Evolutionary conservation across 1,140 invertebrate species (phyloP), one percentile per base, ranked within the genome.

Genomic region (Vanessa atalanta): DNA sequence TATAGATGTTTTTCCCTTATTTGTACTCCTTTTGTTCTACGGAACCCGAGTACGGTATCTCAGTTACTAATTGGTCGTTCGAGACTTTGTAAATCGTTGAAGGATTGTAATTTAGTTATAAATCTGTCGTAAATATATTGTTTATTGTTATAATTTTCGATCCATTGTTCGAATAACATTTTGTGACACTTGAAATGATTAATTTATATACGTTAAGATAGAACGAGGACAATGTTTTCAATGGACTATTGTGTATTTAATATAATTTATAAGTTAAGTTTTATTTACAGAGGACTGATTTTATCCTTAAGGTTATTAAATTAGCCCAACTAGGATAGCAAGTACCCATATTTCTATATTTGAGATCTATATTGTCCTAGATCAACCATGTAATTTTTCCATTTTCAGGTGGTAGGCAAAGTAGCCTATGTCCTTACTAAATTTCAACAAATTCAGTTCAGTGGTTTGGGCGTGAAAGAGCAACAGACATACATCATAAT

Each of bases 1-100:
- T 83, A 85, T 81, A 82, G 79, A 82, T 81, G 77, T 85, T 85
- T 81, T 85, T 85, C 79, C 76, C 76, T 83, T 85, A 81, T 85
- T 83, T 82, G 79, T 82, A 72, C 76, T 79, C 76, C 82, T 79
- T 80, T 85, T 83, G 80, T 85, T 83, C 78, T 74, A 72, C 68
- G 76, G 76, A 85, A 85, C 57, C 76, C 70, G 79, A 81, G 76
- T 70, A 76, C 76, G 79, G 76, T 81, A 73, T 83, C 82, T 85
- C 80, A 73, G 74, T 85, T 85, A 85, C 83, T 85, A 85, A 85
- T 85, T 85, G 83, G 79, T 84, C 75, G 71, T 78, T 70, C 72
- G 69, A 75, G 63, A 65, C 65, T 78, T 80, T 81, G 79, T 81
- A 74, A 78, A 78, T 43, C 47, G 71, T 20, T 73, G 77, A 80